Conservation (phyloP, 2,888 invertebrate species). For the Paralinhomoeus sp. region DNA sequence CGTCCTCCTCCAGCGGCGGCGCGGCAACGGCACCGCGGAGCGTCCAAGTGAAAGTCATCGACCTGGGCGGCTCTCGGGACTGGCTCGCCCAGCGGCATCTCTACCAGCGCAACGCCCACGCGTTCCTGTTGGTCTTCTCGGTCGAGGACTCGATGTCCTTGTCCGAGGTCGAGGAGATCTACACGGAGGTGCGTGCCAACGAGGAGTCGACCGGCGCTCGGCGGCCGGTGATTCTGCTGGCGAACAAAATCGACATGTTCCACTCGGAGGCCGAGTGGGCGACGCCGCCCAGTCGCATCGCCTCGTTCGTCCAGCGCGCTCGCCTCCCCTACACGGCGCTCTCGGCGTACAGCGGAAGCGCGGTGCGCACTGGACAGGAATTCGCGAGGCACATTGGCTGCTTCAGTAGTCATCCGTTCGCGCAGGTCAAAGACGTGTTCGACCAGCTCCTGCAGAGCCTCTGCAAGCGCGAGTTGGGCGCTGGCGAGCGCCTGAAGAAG, state of each 20-base stretch:
- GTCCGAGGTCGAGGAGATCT: slow-evolving; percentile 14
- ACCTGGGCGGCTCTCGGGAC: slow-evolving; percentile 8
- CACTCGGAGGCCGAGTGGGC: slow-evolving; percentile 1
- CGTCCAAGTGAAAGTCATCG: too few species aligned
- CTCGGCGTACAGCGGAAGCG: background rate
- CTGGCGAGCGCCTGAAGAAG: slow-evolving; percentile 2
- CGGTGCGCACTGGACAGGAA: too few species aligned
- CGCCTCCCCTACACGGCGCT: background rate
- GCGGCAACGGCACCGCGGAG: too few species aligned
- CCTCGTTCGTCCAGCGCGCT: background rate
- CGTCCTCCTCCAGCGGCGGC: too few species aligned
- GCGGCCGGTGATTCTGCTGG: slow-evolving; percentile 14
- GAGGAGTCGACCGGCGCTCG: slow-evolving; percentile 2
- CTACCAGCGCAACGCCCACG: slow-evolving; percentile 18
- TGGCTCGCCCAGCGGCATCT: slow-evolving; percentile 22
- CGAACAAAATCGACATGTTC: slow-evolving; percentile 13
- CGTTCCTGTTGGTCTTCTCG: slow-evolving; percentile 19
- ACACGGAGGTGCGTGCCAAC: slow-evolving; percentile 11
- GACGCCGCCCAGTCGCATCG: background rate
- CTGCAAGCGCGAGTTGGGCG: background rate
- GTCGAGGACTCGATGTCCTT: slow-evolving; percentile 13
- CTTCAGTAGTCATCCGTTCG: too few species aligned
- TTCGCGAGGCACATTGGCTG: too few species aligned
- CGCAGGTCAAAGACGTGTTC: slow-evolving; percentile 11
- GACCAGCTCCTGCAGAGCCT: slow-evolving; percentile 9